A percentile compares a stretch with the other conserved stretches of the same genome.
Evolutionary conservation across 2,113 vertebrate species (phyloP).

Genomic region (Crotophaga sulcirostris): DNA sequence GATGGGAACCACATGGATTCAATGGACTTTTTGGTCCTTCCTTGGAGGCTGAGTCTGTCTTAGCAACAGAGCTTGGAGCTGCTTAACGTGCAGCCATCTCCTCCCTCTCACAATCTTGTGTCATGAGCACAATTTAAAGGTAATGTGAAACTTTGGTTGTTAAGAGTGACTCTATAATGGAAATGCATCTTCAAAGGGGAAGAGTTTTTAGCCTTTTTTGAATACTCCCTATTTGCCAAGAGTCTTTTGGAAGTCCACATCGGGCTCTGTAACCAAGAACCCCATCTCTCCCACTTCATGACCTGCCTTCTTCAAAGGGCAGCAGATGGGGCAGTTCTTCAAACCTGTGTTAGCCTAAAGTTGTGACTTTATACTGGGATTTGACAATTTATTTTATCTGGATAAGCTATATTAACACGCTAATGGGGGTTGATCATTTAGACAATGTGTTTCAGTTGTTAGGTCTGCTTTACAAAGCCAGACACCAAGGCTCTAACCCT

Average conservation of each 20-base stretch:
- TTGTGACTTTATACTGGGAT: background rate
- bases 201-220: background rate
- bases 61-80: background rate
- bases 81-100: background rate
- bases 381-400: background rate
- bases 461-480: background rate
- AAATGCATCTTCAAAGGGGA: background rate
- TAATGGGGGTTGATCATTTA: too few species aligned
- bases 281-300: background rate
- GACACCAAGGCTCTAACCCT: too few species aligned
- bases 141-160: background rate
- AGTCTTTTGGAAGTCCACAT: background rate
- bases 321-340: background rate
- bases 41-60: accelerated
- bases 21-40: background rate
- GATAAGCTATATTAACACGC: background rate
- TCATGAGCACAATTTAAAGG: background rate
- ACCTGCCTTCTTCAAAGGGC: background rate
- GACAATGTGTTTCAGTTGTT: background rate
- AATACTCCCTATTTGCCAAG: background rate
- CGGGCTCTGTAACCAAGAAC: background rate
- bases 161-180: background rate
- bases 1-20: background rate
- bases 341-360: background rate
- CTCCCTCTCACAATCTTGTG: background rate